Evolutionary conservation across 2,888 invertebrate genomes (phyloP).

Genomic region (Syritta pipiens): DNA sequence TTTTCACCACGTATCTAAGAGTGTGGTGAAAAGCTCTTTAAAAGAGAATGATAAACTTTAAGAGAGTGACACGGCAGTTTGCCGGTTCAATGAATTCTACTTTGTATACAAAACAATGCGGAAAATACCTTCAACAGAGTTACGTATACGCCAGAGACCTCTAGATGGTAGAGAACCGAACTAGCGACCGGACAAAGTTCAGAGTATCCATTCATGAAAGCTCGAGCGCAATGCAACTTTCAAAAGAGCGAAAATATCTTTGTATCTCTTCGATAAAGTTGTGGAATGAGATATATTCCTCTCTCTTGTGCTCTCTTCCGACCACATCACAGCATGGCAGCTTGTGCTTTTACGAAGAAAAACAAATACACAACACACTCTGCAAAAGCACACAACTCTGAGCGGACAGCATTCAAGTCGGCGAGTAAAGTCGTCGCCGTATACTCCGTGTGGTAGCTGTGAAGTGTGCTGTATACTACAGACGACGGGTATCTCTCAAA

Average conservation of each 20-base stretch:
- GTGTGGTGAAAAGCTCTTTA: slow-evolving; percentile 41
- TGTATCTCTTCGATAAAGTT: neutral
- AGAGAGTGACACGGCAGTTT: slow-evolving; percentile 1
- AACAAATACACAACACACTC: slow-evolving; percentile 4
- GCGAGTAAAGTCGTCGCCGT: slow-evolving; percentile 50
- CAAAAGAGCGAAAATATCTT: slow-evolving; percentile 8
- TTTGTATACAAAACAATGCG: slow-evolving; percentile 41
- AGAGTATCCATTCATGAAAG: slow-evolving; percentile 54
- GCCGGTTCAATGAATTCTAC: slow-evolving; percentile 28
- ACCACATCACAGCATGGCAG: too few relatives aligned
- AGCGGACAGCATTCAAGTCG: slow-evolving; percentile 49
- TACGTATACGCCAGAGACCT: slow-evolving; percentile 54
- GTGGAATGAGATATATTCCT: neutral
- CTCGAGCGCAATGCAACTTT: slow-evolving; percentile 5
- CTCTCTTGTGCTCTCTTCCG: slow-evolving; percentile 21
- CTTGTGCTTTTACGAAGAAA: slow-evolving; percentile 1
- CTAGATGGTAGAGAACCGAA: slow-evolving; percentile 28
- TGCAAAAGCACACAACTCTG: slow-evolving; percentile 44
- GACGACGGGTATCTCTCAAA: slow-evolving; percentile 52
- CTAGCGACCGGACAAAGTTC: slow-evolving; percentile 27
- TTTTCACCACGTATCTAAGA: slow-evolving; percentile 31
- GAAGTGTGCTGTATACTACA: slow-evolving; percentile 32
- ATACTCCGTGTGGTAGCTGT: slow-evolving; percentile 53
- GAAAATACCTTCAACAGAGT: slow-evolving; percentile 14
- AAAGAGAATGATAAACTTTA: neutral